Evolutionary conservation across 2,888 invertebrate genomes (phyloP).

Genomic region (Pogonocherus hispidulus): DNA sequence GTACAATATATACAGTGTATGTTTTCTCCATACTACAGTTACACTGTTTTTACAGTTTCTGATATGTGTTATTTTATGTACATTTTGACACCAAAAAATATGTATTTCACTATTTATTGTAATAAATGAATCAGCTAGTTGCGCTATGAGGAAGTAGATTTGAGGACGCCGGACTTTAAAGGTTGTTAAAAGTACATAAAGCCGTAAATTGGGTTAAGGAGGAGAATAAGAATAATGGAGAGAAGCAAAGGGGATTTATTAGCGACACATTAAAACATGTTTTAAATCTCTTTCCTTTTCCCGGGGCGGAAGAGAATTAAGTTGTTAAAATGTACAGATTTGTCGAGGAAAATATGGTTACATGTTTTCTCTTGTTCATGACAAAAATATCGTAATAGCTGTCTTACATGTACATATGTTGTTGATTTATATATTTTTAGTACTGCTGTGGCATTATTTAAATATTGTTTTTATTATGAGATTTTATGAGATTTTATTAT

Average conservation of each 20-base stretch:
- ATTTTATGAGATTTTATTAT: too few species aligned
- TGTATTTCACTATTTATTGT: too few species aligned
- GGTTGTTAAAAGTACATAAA: slow-evolving; percentile 1
- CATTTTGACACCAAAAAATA: too few species aligned
- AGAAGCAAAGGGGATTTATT: slow-evolving; percentile 4
- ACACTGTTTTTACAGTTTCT: too few species aligned
- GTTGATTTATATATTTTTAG: too few species aligned
- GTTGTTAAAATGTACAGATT: not conserved
- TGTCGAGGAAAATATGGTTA: not conserved
- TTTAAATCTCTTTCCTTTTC: not conserved
- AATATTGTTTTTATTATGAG: too few species aligned
- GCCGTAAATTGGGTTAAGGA: slow-evolving; percentile 1
- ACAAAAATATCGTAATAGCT: too few species aligned
- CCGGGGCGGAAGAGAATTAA: not conserved
- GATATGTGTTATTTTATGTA: too few species aligned
- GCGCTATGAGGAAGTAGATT: not conserved
- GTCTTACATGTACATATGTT: too few species aligned
- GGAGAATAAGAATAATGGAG: not conserved
- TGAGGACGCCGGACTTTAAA: not conserved
- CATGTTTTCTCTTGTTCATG: not conserved
- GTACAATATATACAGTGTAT: too few species aligned
- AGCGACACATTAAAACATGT: slow-evolving; percentile 3
- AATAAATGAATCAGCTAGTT: not conserved
- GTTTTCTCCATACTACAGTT: too few species aligned
- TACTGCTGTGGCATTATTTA: too few species aligned